These are phyloP conservation scores for Eupithecia exiguata DNA, from an alignment of 2,888 invertebrate species.

Conservation along the genomic window DNA sequence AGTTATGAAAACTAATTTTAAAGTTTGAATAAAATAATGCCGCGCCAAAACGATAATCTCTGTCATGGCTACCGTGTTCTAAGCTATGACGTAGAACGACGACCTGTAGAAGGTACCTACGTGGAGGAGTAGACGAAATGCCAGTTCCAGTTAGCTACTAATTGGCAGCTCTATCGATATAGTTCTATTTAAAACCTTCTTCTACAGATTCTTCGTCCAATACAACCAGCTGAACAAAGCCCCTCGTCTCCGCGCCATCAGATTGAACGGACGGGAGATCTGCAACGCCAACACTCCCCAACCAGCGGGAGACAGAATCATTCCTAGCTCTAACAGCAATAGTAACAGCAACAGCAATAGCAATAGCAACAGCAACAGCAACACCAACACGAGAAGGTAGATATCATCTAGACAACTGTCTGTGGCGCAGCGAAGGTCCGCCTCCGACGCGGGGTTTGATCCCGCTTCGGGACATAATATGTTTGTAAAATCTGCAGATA, in stretches of 20 bases:
- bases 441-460: not conserved
- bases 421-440: not conserved
- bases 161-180: no score
- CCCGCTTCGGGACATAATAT: not conserved
- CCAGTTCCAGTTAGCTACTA: no score
- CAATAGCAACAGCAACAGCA: conserved; percentile 1
- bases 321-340: conserved; percentile 11
- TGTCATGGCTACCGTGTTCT: no score
- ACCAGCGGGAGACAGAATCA: conserved; percentile 53
- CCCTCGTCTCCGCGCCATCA: conserved; percentile 78
- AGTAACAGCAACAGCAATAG: conserved; percentile 9
- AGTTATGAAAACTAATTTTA: no score
- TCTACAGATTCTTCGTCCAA: conserved; percentile 80
- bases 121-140: no score
- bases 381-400: conserved; percentile 24
- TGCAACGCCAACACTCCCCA: conserved; percentile 76
- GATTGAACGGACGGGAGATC: conserved; percentile 84
- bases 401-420: not conserved
- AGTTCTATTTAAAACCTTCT: not conserved
- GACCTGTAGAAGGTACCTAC: not conserved
- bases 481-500: not conserved
- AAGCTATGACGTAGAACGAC: no score
- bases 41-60: no score
- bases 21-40: no score
- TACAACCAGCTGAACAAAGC: conserved; percentile 77